Conservation (phyloP, 2,888 invertebrate species). For the Sturmia bella region DNA sequence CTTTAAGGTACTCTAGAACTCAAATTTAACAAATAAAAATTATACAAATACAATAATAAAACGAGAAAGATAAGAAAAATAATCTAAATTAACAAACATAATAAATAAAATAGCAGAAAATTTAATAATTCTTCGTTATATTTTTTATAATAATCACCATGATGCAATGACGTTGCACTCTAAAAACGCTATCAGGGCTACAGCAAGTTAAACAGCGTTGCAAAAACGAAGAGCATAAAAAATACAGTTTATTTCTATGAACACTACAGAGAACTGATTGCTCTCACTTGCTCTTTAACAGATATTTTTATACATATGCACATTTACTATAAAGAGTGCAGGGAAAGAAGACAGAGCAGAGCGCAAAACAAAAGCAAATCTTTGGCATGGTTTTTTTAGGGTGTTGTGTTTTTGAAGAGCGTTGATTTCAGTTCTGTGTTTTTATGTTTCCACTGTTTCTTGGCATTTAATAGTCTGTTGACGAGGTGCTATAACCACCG, state of each 20-base stretch:
- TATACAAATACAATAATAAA: constrained; percentile 38
- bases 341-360: not conserved
- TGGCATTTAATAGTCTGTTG: constrained; percentile 61
- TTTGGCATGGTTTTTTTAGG: not conserved
- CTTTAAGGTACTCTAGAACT: constrained; percentile 60
- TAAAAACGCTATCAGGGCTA: constrained; percentile 77
- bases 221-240: constrained; percentile 17
- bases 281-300: constrained; percentile 14
- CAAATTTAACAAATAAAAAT: constrained; percentile 45
- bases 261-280: constrained; percentile 18
- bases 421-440: constrained; percentile 5
- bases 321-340: constrained; percentile 23
- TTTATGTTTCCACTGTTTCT: constrained; percentile 24
- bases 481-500: constrained; percentile 68
- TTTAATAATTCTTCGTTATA: constrained; percentile 2
- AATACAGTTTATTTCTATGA: not conserved
- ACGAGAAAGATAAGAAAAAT: no score
- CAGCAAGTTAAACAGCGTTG: constrained; percentile 69
- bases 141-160: constrained; percentile 52
- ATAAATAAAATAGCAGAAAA: constrained; percentile 51
- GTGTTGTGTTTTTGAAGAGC: constrained; percentile 23
- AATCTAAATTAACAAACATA: constrained; percentile 21
- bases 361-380: not conserved
- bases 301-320: constrained; percentile 27
- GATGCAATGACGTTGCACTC: constrained; percentile 79